phyloP scores from a whole-genome alignment of 2,113 vertebrate genomes.

The Cnemophilus loriae region DNA sequence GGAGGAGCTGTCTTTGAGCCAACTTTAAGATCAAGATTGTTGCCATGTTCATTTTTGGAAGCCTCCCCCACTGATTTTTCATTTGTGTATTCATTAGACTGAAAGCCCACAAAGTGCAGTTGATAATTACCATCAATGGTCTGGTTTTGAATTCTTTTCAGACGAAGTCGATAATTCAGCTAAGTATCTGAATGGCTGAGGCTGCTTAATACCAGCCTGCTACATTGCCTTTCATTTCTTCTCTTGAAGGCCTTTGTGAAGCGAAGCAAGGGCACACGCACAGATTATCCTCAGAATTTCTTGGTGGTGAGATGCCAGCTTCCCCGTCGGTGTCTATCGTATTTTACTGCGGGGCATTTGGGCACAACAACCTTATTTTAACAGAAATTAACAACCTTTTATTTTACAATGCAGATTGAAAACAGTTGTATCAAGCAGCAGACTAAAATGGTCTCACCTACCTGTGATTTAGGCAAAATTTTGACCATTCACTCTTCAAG shows the following conservation, averaged over 20 bases:
- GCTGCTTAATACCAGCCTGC: constrained; percentile 24
- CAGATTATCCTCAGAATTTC: background rate
- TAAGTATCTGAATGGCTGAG: constrained; percentile 21
- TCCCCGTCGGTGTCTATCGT: fast-evolving
- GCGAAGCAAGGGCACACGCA: background rate
- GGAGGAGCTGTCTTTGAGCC: constrained; percentile 36
- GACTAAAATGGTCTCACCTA: background rate
- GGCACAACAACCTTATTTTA: background rate
- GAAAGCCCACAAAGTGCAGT: constrained; percentile 44
- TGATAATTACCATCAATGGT: constrained; percentile 57
- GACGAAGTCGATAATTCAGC: constrained; percentile 31
- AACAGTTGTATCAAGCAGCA: background rate
- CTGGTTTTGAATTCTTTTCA: constrained; percentile 35
- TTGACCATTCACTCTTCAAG: background rate
- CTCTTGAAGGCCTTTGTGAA: constrained; percentile 16
- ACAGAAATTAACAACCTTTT: background rate
- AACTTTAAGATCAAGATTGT: constrained; percentile 32
- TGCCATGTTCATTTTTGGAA: constrained; percentile 54
- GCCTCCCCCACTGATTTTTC: constrained; percentile 54
- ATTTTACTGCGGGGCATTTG: background rate
- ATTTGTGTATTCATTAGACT: constrained; percentile 56
- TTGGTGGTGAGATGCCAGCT: background rate
- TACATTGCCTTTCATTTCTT: background rate
- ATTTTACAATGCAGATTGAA: background rate
- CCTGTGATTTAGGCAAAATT: background rate